Evolutionary conservation across 1,140 invertebrate genomes (phyloP).

Genomic region (Pomacea maculata): DNA sequence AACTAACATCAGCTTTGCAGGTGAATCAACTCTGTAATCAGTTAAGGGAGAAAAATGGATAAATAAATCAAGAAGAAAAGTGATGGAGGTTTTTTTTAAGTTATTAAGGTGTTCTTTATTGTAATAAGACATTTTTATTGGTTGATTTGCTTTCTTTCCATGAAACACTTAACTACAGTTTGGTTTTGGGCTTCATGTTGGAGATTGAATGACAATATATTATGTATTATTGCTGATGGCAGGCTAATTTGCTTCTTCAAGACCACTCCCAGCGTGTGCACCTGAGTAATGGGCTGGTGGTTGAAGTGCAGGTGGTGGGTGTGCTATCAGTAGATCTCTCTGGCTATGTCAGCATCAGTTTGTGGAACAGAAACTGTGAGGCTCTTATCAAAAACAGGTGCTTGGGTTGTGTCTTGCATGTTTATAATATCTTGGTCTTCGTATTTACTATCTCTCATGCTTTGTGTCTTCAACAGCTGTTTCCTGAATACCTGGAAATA

Average conservation of each 20-base stretch:
- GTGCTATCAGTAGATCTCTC: constrained; percentile 84
- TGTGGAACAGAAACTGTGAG: constrained; percentile 88
- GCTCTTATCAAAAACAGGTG: constrained; percentile 73
- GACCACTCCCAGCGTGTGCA: constrained; percentile 78
- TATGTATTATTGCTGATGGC: neutral
- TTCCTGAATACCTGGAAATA: no score
- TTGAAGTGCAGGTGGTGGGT: constrained; percentile 76
- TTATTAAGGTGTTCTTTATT: neutral
- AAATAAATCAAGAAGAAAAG: neutral
- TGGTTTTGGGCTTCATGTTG: no score
- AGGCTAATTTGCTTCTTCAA: constrained; percentile 78
- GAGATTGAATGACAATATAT: no score
- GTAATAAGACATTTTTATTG: neutral
- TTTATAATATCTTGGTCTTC: constrained; percentile 2
- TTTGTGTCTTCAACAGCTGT: neutral
- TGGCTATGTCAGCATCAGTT: constrained; percentile 83
- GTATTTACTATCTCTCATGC: neutral
- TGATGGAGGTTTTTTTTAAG: neutral
- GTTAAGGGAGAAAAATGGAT: constrained; percentile 67
- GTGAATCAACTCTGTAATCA: constrained; percentile 60
- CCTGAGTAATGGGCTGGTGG: constrained; percentile 78
- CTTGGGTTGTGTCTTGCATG: neutral
- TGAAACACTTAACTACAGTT: no score
- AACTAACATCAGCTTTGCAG: constrained; percentile 84
- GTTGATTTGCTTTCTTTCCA: no score